phyloP scores from a whole-genome alignment of 1,140 invertebrate genomes.

The Latrodectus geometricus region DNA sequence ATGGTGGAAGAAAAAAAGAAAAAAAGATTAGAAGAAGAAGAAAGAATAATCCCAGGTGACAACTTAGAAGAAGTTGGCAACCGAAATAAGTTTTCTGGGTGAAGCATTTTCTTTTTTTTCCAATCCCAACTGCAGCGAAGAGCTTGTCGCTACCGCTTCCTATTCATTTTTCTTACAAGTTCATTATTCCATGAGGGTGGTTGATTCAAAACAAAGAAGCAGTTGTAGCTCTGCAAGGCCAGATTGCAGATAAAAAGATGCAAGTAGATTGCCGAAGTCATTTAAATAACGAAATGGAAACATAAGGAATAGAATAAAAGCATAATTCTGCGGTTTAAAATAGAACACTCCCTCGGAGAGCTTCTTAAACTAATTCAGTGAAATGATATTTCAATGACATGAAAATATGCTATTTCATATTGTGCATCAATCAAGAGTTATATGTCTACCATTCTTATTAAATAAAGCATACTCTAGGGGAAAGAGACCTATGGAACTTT shows the following conservation, averaged over 20 bases:
- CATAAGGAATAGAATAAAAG: no score
- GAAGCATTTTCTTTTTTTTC: neutral
- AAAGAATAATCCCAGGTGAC: constrained; percentile 3
- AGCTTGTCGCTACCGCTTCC: neutral
- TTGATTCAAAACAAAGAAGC: constrained; percentile 2
- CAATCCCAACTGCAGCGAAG: neutral
- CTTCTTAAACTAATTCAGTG: no score
- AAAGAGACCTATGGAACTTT: no score
- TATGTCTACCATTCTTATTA: no score
- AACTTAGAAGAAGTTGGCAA: neutral
- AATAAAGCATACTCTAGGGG: no score
- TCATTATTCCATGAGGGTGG: neutral
- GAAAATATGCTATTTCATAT: no score
- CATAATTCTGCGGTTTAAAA: no score
- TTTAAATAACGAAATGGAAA: no score
- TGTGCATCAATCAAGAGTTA: no score
- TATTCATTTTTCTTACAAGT: neutral
- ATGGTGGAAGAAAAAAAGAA: neutral
- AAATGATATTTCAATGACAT: no score
- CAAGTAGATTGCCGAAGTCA: no score
- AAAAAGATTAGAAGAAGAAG: neutral
- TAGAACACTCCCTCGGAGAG: no score
- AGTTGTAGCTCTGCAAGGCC: neutral
- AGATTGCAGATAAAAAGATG: neutral
- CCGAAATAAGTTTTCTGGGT: neutral